A percentile compares a stretch with the other conserved stretches of the same genome.
phyloP scores from a whole-genome alignment of 2,113 vertebrate species.

The Hippocampus comes region DNA sequence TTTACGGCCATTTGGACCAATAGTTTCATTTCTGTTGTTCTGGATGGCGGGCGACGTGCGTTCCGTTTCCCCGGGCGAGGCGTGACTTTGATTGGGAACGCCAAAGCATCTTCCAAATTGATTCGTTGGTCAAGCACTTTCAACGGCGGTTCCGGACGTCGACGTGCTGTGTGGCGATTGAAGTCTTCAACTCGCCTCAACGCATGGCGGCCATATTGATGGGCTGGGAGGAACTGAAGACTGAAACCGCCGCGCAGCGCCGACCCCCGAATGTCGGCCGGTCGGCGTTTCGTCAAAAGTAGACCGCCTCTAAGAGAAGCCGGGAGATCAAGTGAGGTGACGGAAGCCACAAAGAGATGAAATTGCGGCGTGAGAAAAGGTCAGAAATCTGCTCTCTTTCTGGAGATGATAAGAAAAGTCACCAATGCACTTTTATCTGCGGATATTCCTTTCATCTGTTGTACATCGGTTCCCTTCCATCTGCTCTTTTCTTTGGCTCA shows the following conservation, averaged over 20 bases:
- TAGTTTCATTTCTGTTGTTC: too few species aligned
- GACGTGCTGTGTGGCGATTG: slow-evolving; percentile 75
- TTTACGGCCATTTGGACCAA: not conserved
- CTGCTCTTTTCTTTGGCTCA: not conserved
- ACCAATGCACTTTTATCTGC: not conserved
- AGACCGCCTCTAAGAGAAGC: not conserved
- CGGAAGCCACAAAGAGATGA: slow-evolving; percentile 28
- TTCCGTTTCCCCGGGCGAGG: too few species aligned
- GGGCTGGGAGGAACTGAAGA: slow-evolving; percentile 82
- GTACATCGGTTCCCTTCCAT: not conserved
- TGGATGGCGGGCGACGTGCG: too few species aligned
- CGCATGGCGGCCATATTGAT: slow-evolving; percentile 70
- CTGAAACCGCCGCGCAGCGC: slow-evolving; percentile 77
- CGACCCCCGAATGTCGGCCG: not conserved
- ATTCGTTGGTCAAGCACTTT: not conserved
- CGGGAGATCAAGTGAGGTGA: slow-evolving; percentile 8
- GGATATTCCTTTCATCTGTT: not conserved
- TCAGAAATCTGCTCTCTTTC: slow-evolving; percentile 32
- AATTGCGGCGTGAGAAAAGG: slow-evolving; percentile 34
- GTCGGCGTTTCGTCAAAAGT: not conserved
- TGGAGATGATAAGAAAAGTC: not conserved
- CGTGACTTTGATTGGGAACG: too few species aligned
- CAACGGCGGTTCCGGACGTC: not conserved
- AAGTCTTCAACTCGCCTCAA: slow-evolving; percentile 82
- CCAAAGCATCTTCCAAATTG: too few species aligned